These are phyloP conservation scores for Orchestia grillus DNA, from an alignment of 1,140 invertebrate genomes.

Conservation along the genomic window DNA sequence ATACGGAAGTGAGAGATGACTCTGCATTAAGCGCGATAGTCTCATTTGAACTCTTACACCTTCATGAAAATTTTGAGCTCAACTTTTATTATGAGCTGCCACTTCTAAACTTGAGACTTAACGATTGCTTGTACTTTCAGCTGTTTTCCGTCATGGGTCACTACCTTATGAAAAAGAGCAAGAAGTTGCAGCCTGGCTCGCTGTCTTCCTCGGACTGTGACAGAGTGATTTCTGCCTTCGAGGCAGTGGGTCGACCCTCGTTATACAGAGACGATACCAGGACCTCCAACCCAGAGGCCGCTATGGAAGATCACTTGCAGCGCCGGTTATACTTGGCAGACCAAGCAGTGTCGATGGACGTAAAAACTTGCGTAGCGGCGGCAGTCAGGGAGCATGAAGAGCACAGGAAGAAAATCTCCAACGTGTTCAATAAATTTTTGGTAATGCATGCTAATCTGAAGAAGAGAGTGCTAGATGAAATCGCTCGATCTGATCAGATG, in stretches of 20 bases:
- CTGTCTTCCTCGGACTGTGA: neutral
- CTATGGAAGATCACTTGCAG: neutral
- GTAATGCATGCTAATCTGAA: constrained; percentile 12
- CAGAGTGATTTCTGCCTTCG: neutral
- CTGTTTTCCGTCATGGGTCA: neutral
- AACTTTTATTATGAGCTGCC: too few relatives aligned
- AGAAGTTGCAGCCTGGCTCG: neutral
- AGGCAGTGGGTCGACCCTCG: neutral
- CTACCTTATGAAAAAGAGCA: neutral
- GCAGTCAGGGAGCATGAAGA: constrained; percentile 1
- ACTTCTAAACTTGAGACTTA: too few relatives aligned
- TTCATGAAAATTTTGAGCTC: too few relatives aligned
- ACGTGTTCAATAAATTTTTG: constrained; percentile 28
- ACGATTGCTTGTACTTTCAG: neutral
- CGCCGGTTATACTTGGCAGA: constrained; percentile 4
- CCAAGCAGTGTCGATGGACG: neutral
- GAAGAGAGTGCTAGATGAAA: constrained; percentile 5
- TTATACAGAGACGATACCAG: neutral
- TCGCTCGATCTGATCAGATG: neutral
- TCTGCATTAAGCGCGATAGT: too few relatives aligned
- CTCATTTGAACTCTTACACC: too few relatives aligned
- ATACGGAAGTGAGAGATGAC: too few relatives aligned
- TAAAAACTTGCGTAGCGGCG: neutral
- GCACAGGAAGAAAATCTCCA: neutral
- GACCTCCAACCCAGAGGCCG: neutral